Evolutionary conservation across 2,113 vertebrate species (phyloP).

Genomic region (Pundamilia nyererei): DNA sequence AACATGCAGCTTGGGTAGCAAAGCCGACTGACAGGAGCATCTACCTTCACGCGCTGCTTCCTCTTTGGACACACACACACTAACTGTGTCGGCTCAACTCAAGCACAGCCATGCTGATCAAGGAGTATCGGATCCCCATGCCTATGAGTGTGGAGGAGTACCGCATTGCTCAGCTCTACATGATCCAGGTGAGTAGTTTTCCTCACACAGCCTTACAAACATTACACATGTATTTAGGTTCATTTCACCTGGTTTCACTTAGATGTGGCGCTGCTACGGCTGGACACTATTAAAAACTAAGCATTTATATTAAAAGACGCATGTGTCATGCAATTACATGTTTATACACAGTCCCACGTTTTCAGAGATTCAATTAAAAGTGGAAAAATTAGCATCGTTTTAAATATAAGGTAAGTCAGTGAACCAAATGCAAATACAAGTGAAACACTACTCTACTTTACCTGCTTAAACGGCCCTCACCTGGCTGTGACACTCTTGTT

Average conservation of each 20-base stretch:
- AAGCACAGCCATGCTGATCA: conserved; percentile 89
- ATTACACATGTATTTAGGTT: neutral
- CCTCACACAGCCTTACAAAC: neutral
- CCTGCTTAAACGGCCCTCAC: neutral
- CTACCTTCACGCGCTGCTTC: neutral
- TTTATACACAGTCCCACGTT: neutral
- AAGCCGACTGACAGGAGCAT: conserved; percentile 6
- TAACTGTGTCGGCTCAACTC: conserved; percentile 45
- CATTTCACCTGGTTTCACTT: neutral
- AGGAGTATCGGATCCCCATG: conserved; percentile 95
- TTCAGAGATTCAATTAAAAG: neutral
- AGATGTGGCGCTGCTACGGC: neutral
- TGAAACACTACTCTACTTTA: neutral
- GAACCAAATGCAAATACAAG: neutral
- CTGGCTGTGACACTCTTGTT: neutral
- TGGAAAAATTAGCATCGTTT: neutral
- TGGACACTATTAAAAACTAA: neutral
- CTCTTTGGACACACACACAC: conserved; percentile 53
- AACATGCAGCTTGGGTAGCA: conserved; percentile 42
- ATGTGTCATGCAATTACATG: neutral
- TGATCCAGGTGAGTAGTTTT: conserved; percentile 89
- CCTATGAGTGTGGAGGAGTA: conserved; percentile 97
- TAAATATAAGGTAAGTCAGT: neutral
- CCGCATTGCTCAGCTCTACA: conserved; percentile 96
- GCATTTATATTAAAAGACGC: neutral